Conservation (phyloP, 2,113 vertebrate genomes). For the Shinisaurus crocodilurus region DNA sequence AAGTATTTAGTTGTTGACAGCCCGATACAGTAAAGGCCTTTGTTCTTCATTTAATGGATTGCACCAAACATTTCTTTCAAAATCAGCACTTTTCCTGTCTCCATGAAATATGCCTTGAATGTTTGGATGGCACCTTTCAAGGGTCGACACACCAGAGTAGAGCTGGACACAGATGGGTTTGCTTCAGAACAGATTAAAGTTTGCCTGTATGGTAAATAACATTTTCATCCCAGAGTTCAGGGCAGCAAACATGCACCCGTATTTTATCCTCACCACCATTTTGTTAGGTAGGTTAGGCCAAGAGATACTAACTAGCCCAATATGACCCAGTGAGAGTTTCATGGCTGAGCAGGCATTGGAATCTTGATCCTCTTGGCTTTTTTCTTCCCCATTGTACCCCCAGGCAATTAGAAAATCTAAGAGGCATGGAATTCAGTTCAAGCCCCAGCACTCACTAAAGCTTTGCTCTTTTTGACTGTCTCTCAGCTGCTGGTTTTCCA, state of each 20-base stretch:
- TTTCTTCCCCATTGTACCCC: neutral
- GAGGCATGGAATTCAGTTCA: neutral
- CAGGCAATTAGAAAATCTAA: neutral
- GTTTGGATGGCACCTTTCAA: neutral
- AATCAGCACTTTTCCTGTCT: neutral
- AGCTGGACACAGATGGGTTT: neutral
- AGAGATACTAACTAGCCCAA: neutral
- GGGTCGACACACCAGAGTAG: neutral
- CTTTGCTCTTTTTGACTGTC: neutral
- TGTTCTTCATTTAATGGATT: constrained; percentile 5
- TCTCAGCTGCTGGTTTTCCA: neutral
- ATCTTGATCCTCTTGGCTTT: neutral
- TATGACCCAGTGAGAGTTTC: neutral
- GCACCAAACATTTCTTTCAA: neutral
- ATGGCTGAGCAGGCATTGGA: neutral
- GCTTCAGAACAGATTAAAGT: neutral
- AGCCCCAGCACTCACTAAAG: neutral
- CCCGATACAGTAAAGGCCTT: neutral
- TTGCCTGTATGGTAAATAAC: neutral
- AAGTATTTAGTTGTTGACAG: neutral
- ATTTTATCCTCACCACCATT: neutral
- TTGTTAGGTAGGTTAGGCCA: neutral
- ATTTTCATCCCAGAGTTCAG: neutral
- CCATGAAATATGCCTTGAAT: neutral
- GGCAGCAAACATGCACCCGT: neutral